Percentiles rank a stretch among this genome's conserved stretches.
Evolutionary conservation across 2,113 vertebrate genomes (phyloP).

Genomic region (Aix galericulata): DNA sequence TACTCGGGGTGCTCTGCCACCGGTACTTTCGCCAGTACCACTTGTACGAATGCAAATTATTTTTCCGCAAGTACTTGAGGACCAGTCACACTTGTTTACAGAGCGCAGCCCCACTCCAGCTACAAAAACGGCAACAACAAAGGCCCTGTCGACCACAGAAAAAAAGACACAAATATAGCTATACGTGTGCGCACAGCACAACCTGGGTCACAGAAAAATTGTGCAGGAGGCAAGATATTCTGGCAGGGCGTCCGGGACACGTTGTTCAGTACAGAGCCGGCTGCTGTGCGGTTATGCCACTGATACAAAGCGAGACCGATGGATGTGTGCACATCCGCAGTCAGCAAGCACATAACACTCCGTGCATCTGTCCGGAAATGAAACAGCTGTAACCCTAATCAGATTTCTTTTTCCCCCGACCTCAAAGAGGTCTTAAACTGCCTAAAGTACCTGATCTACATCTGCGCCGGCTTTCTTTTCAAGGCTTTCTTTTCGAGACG

Average conservation of each 20-base stretch:
- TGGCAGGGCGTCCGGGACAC: slow-evolving; percentile 81
- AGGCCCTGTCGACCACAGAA: neutral
- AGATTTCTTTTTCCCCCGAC: slow-evolving; percentile 48
- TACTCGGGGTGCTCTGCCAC: neutral
- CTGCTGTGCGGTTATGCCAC: slow-evolving; percentile 71
- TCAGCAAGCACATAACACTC: slow-evolving; percentile 49
- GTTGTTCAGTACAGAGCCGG: slow-evolving; percentile 78
- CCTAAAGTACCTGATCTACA: slow-evolving; percentile 56
- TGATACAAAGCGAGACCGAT: slow-evolving; percentile 68
- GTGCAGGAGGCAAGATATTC: slow-evolving; percentile 70
- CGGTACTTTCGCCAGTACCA: neutral
- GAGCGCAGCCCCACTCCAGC: slow-evolving; percentile 7
- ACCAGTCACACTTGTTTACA: slow-evolving; percentile 69
- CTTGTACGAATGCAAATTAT: slow-evolving; percentile 64
- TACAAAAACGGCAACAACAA: slow-evolving; percentile 23
- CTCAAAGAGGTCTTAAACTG: slow-evolving; percentile 52
- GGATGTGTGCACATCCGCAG: slow-evolving; percentile 63
- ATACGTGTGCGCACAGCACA: slow-evolving; percentile 55
- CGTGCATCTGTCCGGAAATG: slow-evolving; percentile 71
- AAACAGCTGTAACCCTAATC: slow-evolving; percentile 66
- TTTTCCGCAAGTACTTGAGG: slow-evolving; percentile 51
- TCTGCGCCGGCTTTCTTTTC: slow-evolving; percentile 45
- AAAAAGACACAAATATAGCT: neutral
- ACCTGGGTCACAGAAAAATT: slow-evolving; percentile 73
- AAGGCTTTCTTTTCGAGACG: slow-evolving; percentile 2